Conservation (phyloP, 92 coral and sea anemone species). For the Diadumene lineata region DNA sequence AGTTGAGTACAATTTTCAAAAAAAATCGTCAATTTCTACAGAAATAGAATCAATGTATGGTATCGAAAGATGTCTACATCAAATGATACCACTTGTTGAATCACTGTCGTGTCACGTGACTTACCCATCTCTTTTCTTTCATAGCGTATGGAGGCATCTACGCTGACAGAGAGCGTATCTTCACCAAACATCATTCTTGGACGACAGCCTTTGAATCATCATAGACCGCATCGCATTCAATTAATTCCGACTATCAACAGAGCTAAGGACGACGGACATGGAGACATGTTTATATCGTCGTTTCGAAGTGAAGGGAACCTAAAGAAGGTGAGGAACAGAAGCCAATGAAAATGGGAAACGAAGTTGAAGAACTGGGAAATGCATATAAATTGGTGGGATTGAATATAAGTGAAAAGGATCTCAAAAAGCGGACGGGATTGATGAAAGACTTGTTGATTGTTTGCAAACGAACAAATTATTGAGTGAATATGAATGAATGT, state of each 20-base stretch:
- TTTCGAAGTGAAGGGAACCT: constrained; percentile 31
- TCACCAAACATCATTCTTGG: constrained; percentile 36
- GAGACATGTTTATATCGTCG: not conserved
- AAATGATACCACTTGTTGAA: no score
- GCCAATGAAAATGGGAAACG: not conserved
- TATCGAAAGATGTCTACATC: no score
- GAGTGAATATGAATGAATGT: not conserved
- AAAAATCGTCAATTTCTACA: no score
- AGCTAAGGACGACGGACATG: constrained; percentile 7
- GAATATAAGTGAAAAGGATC: no score
- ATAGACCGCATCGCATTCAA: constrained; percentile 1
- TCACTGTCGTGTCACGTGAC: constrained; percentile 11
- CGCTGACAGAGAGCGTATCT: constrained; percentile 55
- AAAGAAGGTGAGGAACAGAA: constrained; percentile 22
- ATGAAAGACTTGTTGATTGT: not conserved
- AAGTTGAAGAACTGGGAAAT: not conserved
- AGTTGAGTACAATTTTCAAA: no score
- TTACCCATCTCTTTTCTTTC: not conserved
- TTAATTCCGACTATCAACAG: not conserved
- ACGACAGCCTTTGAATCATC: not conserved
- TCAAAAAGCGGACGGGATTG: no score
- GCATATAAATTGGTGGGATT: not conserved
- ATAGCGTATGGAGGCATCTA: constrained; percentile 65
- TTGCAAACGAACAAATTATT: not conserved
- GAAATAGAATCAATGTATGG: no score